Base-by-base conservation (phyloP, 2,113 vertebrate species). In the Climacteris rufus region DNA sequence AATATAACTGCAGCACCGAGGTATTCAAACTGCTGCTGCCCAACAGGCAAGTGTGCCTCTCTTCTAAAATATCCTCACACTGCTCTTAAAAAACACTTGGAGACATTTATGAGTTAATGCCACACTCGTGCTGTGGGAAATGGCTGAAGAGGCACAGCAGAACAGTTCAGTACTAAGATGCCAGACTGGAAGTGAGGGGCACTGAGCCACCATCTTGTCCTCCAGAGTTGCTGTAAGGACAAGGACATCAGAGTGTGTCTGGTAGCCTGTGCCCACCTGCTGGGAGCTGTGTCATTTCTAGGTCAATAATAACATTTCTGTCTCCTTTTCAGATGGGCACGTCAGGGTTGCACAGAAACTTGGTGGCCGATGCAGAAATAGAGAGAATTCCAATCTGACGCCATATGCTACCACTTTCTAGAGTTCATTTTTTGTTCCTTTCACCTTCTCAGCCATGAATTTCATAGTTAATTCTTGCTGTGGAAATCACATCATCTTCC, bases 1-100 rank as follows among this genome's bases (percentile, higher is more conserved):
- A 85, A 94, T 93, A 63, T 3, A 80, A 75, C 24, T 64, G 78
- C 93, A 93, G 75, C 39, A 56, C 35, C 80, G 93, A 95, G 74
- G 59, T 56, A 72, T 75, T 93, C 2, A 30, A 90, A 84, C 80
- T 95, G 83, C 71, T 93, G 60, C 65, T 24, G 66, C 50, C 54
- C 85, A 30, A 15, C 45, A 54, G 61, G 54, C n/a, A 77, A 59
- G 68, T 3, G 0, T 8, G 4, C 65, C 35, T 71, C 42, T 45
- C 60, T 87, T 60, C 80, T 60, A 72, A 79, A 60, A 33, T 40
- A 65, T 23, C 47, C 75, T 71, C 83, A 35, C 31, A 49, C 40
- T 68, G 24, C 52, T 87, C 45, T 45, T 49, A 57, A 45, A 52
- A n/a, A 60, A 13, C 44, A 7, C 30, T 68, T 63, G 13, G 25